Conservation (phyloP, 2,113 vertebrate species). For the Amazona vittata region DNA sequence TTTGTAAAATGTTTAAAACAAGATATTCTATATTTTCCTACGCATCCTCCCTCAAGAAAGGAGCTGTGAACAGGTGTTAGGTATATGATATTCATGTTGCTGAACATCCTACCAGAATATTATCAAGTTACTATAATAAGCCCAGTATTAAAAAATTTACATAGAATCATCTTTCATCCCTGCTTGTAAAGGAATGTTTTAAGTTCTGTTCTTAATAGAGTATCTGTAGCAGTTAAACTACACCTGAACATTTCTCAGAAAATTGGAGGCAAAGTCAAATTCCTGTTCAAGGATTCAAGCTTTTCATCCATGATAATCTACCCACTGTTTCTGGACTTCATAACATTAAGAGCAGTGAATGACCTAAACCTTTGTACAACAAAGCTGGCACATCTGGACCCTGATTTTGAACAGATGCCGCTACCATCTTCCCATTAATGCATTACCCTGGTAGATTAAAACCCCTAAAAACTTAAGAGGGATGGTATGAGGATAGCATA, state of each 20-base stretch:
- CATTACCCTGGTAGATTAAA: background rate
- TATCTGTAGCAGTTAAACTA: background rate
- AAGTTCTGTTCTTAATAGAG: background rate
- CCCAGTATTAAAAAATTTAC: background rate
- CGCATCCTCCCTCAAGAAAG: background rate
- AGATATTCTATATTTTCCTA: background rate
- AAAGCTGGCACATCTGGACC: background rate
- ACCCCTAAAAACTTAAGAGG: background rate
- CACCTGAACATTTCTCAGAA: background rate
- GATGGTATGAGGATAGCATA: background rate
- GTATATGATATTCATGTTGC: background rate
- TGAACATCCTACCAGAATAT: constrained; percentile 6
- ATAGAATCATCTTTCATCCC: background rate
- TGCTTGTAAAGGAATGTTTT: background rate
- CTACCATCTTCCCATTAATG: background rate
- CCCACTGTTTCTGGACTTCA: background rate
- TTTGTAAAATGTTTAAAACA: background rate
- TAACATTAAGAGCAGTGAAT: background rate
- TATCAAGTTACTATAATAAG: background rate
- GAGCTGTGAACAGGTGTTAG: background rate
- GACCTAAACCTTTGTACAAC: background rate
- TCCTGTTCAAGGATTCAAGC: background rate
- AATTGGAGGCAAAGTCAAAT: background rate
- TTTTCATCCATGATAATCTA: background rate
- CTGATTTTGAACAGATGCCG: background rate